Percentiles rank a stretch among this genome's conserved stretches.
phyloP scores from a whole-genome alignment of 2,797 vertebrate species.

The Gadopsis marmoratus region DNA sequence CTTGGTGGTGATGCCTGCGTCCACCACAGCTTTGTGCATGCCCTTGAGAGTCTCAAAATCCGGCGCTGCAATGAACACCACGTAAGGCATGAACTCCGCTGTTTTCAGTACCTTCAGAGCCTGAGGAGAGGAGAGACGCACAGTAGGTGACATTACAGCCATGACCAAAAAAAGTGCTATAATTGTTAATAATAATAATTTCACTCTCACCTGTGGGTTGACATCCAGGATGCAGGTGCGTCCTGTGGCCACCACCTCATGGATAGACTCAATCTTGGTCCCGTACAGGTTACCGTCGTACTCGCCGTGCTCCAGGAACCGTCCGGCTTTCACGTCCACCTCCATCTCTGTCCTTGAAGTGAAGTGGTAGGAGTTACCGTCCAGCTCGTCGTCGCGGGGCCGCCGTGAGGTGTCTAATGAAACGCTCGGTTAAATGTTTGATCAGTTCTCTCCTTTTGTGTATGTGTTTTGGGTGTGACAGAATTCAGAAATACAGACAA shows the following conservation, averaged over 20 bases:
- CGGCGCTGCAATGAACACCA: conserved; percentile 96
- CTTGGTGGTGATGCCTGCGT: conserved; percentile 96
- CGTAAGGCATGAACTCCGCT: conserved; percentile 98
- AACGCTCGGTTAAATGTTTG: neutral
- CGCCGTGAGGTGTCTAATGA: conserved; percentile 93
- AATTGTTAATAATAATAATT: no score
- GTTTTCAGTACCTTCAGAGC: conserved; percentile 96
- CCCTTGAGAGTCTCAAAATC: conserved; percentile 94
- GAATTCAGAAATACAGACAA: neutral
- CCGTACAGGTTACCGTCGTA: conserved; percentile 99
- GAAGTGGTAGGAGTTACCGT: conserved; percentile 95
- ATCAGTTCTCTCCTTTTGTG: neutral
- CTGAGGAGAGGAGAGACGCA: conserved; percentile 76
- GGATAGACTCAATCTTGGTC: conserved; percentile 97
- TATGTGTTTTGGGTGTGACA: no score
- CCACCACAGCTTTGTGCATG: conserved; percentile 97
- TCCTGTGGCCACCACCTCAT: conserved; percentile 92
- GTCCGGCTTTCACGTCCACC: conserved; percentile 93
- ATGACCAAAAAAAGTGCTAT: no score
- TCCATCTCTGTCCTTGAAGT: conserved; percentile 95
- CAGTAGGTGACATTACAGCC: neutral
- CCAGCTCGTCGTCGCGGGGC: conserved; percentile 94
- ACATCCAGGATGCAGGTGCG: conserved; percentile 97
- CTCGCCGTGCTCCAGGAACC: conserved; percentile 97
- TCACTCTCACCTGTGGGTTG: conserved; percentile 90